A percentile compares a stretch with the other conserved stretches of the same genome.
These are phyloP conservation scores for Palythoa heliodiscus DNA, from an alignment of 92 coral and sea anemone species.

Conservation along the genomic window DNA sequence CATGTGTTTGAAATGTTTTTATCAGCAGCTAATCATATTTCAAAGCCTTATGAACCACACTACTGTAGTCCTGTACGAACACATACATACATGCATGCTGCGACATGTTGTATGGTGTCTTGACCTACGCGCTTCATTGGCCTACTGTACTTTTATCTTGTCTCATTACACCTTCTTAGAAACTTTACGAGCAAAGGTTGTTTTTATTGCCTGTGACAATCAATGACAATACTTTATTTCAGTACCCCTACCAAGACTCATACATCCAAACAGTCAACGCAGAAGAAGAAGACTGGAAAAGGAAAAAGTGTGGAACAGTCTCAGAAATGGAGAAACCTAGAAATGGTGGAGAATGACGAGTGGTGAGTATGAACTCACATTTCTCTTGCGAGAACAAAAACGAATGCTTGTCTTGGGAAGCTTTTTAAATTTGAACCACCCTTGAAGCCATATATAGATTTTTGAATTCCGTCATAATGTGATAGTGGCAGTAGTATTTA, in stretches of 20 bases:
- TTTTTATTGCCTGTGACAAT: not conserved
- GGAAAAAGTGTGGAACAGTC: slow-evolving; percentile 79
- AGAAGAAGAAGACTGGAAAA: slow-evolving; percentile 83
- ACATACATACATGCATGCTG: not conserved
- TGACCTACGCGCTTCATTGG: no score
- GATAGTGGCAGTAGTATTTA: no score
- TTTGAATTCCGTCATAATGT: no score
- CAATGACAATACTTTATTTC: slow-evolving; percentile 23
- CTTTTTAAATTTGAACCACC: not conserved
- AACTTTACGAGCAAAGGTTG: not conserved
- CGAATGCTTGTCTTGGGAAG: not conserved
- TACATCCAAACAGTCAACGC: slow-evolving; percentile 63
- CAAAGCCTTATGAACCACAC: not conserved
- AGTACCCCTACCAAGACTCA: slow-evolving; percentile 75
- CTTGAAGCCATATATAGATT: no score
- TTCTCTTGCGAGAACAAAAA: not conserved
- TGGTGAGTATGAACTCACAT: slow-evolving; percentile 57
- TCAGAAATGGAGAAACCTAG: slow-evolving; percentile 88
- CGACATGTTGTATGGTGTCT: not conserved
- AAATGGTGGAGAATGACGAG: slow-evolving; percentile 58
- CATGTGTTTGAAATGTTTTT: no score
- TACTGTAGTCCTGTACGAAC: no score
- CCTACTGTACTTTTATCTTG: no score
- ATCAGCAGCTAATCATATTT: not conserved
- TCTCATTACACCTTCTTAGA: not conserved